Percentiles rank a stretch among this genome's conserved stretches.
Conservation (phyloP, 1,140 invertebrate species). For the Scylla paramamosain region DNA sequence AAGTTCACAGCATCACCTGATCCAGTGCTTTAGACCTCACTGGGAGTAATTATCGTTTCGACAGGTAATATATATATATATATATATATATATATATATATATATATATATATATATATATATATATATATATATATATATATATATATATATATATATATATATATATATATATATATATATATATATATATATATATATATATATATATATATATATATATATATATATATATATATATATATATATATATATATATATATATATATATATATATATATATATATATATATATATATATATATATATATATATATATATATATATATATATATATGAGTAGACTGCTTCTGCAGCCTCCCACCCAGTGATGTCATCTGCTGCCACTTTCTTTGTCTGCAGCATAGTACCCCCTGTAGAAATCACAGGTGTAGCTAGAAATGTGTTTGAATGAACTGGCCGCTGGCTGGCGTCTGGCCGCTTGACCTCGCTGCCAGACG, state of each 20-base stretch:
- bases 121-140: slow-evolving; percentile 49
- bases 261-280: slow-evolving; percentile 52
- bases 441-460: too few species aligned
- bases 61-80: slow-evolving; percentile 41
- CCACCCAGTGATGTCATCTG: too few species aligned
- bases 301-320: slow-evolving; percentile 52
- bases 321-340: too few species aligned
- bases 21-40: too few species aligned
- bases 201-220: slow-evolving; percentile 42
- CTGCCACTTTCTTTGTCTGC: too few species aligned
- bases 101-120: slow-evolving; percentile 52
- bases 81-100: slow-evolving; percentile 52
- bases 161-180: slow-evolving; percentile 52
- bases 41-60: too few species aligned
- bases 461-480: too few species aligned
- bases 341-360: too few species aligned
- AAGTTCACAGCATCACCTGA: too few species aligned
- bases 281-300: slow-evolving; percentile 52
- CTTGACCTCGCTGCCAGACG: too few species aligned
- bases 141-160: slow-evolving; percentile 44
- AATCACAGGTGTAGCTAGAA: neutral
- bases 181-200: slow-evolving; percentile 52
- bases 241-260: slow-evolving; percentile 52
- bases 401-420: neutral
- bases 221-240: slow-evolving; percentile 46